Evolutionary conservation across 2,888 invertebrate species (phyloP).

Genomic region (Trilocha varians): DNA sequence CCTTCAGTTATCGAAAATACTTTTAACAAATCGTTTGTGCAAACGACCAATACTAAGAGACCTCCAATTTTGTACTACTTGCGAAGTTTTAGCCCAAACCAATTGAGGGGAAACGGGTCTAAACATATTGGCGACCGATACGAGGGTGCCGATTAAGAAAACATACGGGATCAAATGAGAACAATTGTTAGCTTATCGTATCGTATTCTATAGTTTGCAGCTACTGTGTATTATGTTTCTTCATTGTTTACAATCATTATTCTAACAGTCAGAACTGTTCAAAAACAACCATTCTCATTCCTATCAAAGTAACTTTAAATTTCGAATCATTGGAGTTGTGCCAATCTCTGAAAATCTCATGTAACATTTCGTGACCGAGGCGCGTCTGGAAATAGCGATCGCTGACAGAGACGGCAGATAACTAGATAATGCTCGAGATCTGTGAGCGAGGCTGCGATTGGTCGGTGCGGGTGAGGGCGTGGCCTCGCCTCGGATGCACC

Average conservation of each 20-base stretch:
- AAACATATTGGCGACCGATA: conserved; percentile 22
- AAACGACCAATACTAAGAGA: conserved; percentile 30
- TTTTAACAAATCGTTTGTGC: conserved; percentile 48
- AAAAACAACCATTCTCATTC: too few species aligned
- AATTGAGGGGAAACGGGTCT: conserved; percentile 21
- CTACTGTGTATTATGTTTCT: conserved; percentile 15
- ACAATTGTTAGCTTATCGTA: conserved; percentile 40
- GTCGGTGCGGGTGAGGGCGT: conserved; percentile 53
- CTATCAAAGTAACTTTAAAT: too few species aligned
- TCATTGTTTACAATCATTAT: not conserved
- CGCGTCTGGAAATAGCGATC: conserved; percentile 53
- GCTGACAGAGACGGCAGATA: conserved; percentile 67
- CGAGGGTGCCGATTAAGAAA: conserved; percentile 50
- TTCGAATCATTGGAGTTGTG: not conserved
- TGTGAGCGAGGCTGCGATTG: conserved; percentile 60
- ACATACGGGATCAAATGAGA: conserved; percentile 46
- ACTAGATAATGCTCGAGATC: conserved; percentile 74
- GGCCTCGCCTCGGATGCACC: conserved; percentile 71
- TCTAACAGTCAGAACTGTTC: too few species aligned
- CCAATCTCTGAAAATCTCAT: conserved; percentile 3
- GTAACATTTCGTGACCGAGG: conserved; percentile 16
- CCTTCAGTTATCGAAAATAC: conserved; percentile 46
- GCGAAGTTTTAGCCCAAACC: conserved; percentile 7
- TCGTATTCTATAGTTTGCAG: conserved; percentile 31
- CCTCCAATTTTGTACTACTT: conserved; percentile 27